Base-by-base conservation (phyloP, 1,140 invertebrate species). In the Apis cerana region DNA sequence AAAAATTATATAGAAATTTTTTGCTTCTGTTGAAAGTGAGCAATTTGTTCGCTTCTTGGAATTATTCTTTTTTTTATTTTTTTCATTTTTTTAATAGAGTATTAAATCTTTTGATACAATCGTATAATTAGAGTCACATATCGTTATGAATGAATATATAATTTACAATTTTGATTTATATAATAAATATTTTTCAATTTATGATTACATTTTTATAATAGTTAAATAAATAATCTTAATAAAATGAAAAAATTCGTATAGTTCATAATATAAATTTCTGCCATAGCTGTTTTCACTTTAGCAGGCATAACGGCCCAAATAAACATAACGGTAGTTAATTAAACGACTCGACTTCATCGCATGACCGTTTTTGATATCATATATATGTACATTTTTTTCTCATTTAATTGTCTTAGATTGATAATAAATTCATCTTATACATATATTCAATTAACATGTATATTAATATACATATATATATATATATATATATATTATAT, bases 281-380 rank as follows among this genome's bases (percentile, higher is more conserved):
- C 33, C 33, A 7, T 43, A 88, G 89, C 85, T 88, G 89, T 90
- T 92, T 93, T 92, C 92, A 93, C 92, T 93, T 91, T 91, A 91
- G 90, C 90, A 91, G 90, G 89, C 88, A 93, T 93, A 93, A 93
- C 92, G 93, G 92, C 92, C 92, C 90, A 93, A 91, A 91, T 91
- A 93, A 93, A 93, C 90, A 91, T 93, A 93, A 93, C 93, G 93
- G 93, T 91, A 92, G 91, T 92, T 93, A 93, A 93, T 92, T 81
- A 88, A 92, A 88, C 89, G 50, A 67, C 67, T 83, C 67, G 80
- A 64, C 71, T 85, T 71, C 23, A 50, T 61, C 81, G 33, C 58
- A 82, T 87, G 84, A 62, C 72, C 58, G 54, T 71, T 56, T 77
- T 87, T 19, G 56, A 64, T 75, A 69, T 62, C 43, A 80, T 69